These are phyloP conservation scores for Tragelaphus buxtoni DNA, from an alignment of 2,113 vertebrate species.

Conservation along the genomic window DNA sequence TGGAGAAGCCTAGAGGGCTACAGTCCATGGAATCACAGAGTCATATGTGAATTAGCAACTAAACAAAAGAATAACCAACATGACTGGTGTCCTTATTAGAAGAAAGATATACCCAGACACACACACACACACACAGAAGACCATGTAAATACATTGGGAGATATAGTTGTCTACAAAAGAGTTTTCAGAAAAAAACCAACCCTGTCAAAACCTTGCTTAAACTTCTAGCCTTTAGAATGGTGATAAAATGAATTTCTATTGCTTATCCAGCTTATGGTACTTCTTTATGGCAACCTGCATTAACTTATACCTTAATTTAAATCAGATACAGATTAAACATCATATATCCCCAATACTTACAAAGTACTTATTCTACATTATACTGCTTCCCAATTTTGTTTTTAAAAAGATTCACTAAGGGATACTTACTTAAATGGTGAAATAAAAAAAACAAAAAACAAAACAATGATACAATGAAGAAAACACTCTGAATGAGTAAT, in stretches of 20 bases:
- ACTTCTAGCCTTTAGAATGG: neutral
- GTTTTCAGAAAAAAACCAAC: neutral
- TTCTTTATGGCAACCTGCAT: neutral
- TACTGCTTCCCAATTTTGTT: neutral
- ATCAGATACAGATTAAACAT: neutral
- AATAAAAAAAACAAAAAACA: neutral
- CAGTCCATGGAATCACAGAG: neutral
- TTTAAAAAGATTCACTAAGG: neutral
- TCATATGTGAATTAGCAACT: neutral
- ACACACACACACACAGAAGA: neutral
- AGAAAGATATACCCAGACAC: neutral
- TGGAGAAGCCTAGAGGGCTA: neutral
- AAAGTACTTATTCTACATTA: neutral
- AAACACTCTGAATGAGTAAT: neutral
- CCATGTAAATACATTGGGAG: neutral
- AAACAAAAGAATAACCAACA: neutral
- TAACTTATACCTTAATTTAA: neutral
- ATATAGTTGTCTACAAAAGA: neutral
- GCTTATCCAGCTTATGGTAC: neutral
- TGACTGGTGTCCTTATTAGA: neutral
- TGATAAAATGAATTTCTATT: neutral
- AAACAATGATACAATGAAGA: neutral
- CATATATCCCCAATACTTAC: neutral
- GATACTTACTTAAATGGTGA: neutral
- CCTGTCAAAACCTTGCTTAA: neutral